Evolutionary conservation across 2,113 vertebrate genomes (phyloP).

Genomic region (Astatotilapia flaviijosephi): DNA sequence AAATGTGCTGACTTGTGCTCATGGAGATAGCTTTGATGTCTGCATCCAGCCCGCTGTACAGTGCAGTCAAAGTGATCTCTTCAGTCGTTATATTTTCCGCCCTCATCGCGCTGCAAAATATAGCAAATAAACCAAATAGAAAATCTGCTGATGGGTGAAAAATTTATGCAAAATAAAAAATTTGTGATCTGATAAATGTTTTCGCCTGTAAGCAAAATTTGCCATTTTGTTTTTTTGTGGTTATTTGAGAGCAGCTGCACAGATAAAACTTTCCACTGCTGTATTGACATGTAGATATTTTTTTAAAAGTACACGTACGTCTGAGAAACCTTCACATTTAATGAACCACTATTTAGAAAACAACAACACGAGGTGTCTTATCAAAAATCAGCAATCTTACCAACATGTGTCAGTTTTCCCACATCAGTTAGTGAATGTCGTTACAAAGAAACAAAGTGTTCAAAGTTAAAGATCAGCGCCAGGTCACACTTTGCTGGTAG

Average conservation of each 20-base stretch:
- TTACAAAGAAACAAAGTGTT: background rate
- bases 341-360: background rate
- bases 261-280: background rate
- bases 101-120: background rate
- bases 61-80: background rate
- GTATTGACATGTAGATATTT: fast-evolving
- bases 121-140: background rate
- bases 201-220: fast-evolving
- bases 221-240: background rate
- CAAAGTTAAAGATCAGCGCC: background rate
- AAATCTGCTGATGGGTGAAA: background rate
- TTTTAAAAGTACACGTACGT: background rate
- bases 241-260: background rate
- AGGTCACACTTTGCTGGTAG: background rate
- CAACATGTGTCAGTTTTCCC: background rate
- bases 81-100: background rate
- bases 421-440: background rate
- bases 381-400: background rate
- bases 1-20: background rate
- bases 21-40: background rate
- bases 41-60: background rate
- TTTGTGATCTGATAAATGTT: background rate
- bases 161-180: background rate
- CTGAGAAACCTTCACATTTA: background rate
- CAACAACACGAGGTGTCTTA: fast-evolving